Base-by-base conservation (phyloP, 64 coral and sea anemone species). In the Montipora efflorescens region DNA sequence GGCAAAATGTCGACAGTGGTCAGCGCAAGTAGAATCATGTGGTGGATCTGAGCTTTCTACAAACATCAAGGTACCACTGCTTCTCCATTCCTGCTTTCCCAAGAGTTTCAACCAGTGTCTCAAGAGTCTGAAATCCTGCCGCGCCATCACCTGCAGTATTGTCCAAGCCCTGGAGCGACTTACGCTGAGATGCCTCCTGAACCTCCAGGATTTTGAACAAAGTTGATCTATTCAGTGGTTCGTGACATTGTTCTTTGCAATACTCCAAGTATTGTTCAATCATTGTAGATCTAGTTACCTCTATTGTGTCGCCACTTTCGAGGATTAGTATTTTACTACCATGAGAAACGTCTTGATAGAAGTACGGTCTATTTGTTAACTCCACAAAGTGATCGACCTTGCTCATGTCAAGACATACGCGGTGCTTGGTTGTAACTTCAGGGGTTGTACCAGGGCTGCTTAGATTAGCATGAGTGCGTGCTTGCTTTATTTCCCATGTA, bases 181-280 rank as follows among this genome's bases (percentile, higher is more conserved):
- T 84, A 15, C 76, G 93, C 57, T 95, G 93, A 23, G 87, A 95
- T 23, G 93, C 87, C 67, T 84, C 92, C 43, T 78, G 88, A 47
- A 94, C 92, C 44, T 88, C 92, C 61, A 94, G 79, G 59, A 90
- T 77, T 49, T 87, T 68, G 78, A 90, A 95, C 74, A 95, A 64
- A 13, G 93, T 90, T 76, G 93, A 77, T n/a, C 88, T 79, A 79
- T 80, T 90, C 47, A 90, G 78, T 47, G 93, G 93, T 72, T 76
- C 74, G 53, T 73, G 72, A 21, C 79, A 47, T 28, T 81, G 74
- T 88, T 93, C 84, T 61, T 90, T 84, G 88, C 87, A 90, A 70
- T 76, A 95, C 76, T 92, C 71, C 36, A 91, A 21, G 62, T 91
- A 88, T 76, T 88, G 70, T 48, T 28, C 70, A 75, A 88, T 88